A percentile compares a stretch with the other conserved stretches of the same genome.
Conservation (phyloP, 2,888 invertebrate genomes). For the Chrysolina americana region DNA sequence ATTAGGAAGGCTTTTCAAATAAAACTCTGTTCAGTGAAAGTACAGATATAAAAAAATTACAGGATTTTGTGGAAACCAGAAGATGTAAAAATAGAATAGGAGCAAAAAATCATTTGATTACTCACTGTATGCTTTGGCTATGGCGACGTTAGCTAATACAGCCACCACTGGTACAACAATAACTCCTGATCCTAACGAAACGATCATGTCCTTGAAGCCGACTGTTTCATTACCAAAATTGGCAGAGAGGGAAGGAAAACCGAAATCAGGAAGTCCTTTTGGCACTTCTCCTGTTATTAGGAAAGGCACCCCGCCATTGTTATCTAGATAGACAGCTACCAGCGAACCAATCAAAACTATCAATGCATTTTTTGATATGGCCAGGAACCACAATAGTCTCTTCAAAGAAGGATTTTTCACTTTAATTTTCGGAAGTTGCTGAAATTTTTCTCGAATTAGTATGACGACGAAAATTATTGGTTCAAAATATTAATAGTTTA, state of each 20-base stretch:
- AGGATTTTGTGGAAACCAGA: too few relatives aligned
- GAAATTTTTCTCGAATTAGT: slow-evolving; percentile 52
- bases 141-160: slow-evolving; percentile 93
- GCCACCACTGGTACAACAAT: slow-evolving; percentile 88
- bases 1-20: too few relatives aligned
- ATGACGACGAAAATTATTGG: background rate
- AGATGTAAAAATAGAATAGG: too few relatives aligned
- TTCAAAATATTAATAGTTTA: background rate
- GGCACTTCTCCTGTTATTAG: slow-evolving; percentile 74
- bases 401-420: slow-evolving; percentile 68
- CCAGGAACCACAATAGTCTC: slow-evolving; percentile 80
- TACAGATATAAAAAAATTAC: too few relatives aligned
- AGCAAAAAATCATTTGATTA: slow-evolving; percentile 15
- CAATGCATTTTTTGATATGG: slow-evolving; percentile 85
- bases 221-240: slow-evolving; percentile 75
- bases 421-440: slow-evolving; percentile 76
- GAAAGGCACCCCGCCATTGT: slow-evolving; percentile 74
- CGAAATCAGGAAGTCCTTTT: slow-evolving; percentile 73
- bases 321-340: slow-evolving; percentile 53
- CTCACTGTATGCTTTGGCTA: slow-evolving; percentile 94
- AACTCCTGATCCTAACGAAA: slow-evolving; percentile 83
- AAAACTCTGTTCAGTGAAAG: too few relatives aligned
- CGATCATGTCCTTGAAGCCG: slow-evolving; percentile 78
- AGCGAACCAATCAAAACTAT: slow-evolving; percentile 78
- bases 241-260: slow-evolving; percentile 79